phyloP scores from a whole-genome alignment of 2,797 vertebrate species.

The Myripristis murdjan region DNA sequence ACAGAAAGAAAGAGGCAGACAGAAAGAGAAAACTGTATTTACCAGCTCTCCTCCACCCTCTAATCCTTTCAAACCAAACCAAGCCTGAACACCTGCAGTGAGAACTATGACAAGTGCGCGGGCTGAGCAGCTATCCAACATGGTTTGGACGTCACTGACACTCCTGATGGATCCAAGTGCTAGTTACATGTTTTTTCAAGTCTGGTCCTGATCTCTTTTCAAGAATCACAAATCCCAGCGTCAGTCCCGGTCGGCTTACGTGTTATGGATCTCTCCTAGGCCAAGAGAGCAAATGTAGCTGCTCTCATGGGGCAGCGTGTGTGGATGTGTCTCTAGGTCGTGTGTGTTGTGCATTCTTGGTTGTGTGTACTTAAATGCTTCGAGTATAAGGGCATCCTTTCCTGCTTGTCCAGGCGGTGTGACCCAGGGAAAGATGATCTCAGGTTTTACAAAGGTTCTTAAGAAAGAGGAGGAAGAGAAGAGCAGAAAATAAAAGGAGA shows the following conservation, averaged over 20 bases:
- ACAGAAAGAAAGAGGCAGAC: too few relatives aligned
- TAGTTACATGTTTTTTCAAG: constrained; percentile 31
- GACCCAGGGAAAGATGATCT: constrained; percentile 31
- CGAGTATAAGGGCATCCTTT: constrained; percentile 12
- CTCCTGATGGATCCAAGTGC: constrained; percentile 12
- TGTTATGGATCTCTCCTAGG: constrained; percentile 1
- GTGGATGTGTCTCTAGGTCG: background rate
- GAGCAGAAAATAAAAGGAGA: constrained; percentile 40
- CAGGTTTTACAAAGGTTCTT: constrained; percentile 34
- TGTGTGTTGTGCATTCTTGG: background rate
- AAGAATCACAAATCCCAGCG: constrained; percentile 31
- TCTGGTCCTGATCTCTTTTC: constrained; percentile 29
- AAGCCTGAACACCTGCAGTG: constrained; percentile 63
- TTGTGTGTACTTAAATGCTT: constrained; percentile 2
- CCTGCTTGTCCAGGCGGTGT: constrained; percentile 14
- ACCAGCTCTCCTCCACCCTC: constrained; percentile 57
- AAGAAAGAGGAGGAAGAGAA: constrained; percentile 23
- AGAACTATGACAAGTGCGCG: constrained; percentile 46
- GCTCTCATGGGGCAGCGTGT: background rate
- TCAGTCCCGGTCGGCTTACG: constrained; percentile 1
- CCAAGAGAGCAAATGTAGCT: background rate
- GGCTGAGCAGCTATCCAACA: constrained; percentile 17
- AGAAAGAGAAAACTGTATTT: constrained; percentile 63
- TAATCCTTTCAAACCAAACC: constrained; percentile 63
- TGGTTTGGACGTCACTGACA: constrained; percentile 23